Base-by-base conservation (phyloP, 2,888 invertebrate genomes). In the Parasteatoda lunata region DNA sequence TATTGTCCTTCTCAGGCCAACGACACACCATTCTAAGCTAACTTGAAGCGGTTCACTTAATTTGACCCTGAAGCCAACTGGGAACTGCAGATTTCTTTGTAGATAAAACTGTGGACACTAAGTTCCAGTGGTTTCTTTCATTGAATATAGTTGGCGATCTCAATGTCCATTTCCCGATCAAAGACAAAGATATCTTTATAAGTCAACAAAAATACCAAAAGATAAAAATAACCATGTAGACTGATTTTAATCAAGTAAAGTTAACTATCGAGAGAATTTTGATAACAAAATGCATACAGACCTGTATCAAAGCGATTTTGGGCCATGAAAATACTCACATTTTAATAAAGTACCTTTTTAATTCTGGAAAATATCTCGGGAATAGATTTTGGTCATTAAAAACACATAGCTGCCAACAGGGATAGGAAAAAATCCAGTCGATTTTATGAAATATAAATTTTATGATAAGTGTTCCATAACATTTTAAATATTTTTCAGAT, bases 1-100 rank as follows among this genome's bases (percentile, higher is more conserved):
- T 78, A 84, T 84, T 85, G 79, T 85, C 78, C 78, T 83, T 54
- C 49, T 45, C 84, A 49, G 84, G 84, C 78, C 84, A 85, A 85
- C 84, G 84, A 85, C 84, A 79, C 79, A 65, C 70, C 54, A 65
- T 70, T 72, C 73, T 78, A 79, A 79, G 84, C 84, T 70, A 64
- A 69, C 69, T 59, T 54, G 84, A 69, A 69, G 84, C 84, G 84
- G 84, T 85, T 85, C 84, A 85, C 76, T 85, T 76, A 79, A 49
- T 76, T 70, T 85, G 84, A 85, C 84, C 84, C 84, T 79, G 78
- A 71, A 77, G 54, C 54, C 72, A 30, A 79, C 59, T 84, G 73
- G 72, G 76, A 71, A 66, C 54, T 68, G 70, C 59, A 84, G 84
- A 84, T 73, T 64, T 76, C 84, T 79, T 69, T 75, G 59, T n/a